phyloP scores from a whole-genome alignment of 2,888 invertebrate species.

The Megalurothrips usitatus region DNA sequence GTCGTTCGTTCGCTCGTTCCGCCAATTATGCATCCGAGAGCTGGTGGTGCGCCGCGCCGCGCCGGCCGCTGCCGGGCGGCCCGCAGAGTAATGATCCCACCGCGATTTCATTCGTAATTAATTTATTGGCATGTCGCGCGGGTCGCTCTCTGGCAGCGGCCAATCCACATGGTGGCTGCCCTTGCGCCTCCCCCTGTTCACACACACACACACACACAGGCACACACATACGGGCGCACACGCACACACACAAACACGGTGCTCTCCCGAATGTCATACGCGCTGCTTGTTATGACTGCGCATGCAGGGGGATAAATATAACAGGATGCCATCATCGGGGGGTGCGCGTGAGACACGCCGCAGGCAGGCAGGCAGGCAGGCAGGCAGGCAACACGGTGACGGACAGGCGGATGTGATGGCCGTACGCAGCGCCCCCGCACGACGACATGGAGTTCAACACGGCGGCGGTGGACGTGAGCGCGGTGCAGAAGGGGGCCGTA shows the following conservation, averaged over 20 bases:
- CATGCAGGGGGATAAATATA: conserved; percentile 11
- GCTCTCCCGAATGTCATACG: conserved; percentile 1
- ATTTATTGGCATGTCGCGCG: no score
- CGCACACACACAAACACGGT: no score
- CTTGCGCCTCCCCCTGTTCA: no score
- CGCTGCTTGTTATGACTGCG: conserved; percentile 7
- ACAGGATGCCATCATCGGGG: neutral
- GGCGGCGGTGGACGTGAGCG: neutral
- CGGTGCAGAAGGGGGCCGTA: neutral
- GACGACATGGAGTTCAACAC: neutral
- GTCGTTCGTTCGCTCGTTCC: no score
- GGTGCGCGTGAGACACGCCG: neutral
- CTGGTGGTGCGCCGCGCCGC: neutral
- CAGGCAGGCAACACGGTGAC: neutral
- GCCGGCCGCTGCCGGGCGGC: no score
- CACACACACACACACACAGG: no score
- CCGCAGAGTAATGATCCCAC: no score
- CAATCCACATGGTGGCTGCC: no score
- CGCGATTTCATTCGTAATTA: no score
- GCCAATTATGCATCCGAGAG: no score
- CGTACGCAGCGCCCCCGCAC: neutral
- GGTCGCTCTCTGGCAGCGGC: no score
- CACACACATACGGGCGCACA: no score
- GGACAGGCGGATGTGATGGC: neutral
- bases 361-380: neutral